These are phyloP conservation scores for Mus pahari DNA, from an alignment of 2,113 vertebrate genomes.

Conservation along the genomic window DNA sequence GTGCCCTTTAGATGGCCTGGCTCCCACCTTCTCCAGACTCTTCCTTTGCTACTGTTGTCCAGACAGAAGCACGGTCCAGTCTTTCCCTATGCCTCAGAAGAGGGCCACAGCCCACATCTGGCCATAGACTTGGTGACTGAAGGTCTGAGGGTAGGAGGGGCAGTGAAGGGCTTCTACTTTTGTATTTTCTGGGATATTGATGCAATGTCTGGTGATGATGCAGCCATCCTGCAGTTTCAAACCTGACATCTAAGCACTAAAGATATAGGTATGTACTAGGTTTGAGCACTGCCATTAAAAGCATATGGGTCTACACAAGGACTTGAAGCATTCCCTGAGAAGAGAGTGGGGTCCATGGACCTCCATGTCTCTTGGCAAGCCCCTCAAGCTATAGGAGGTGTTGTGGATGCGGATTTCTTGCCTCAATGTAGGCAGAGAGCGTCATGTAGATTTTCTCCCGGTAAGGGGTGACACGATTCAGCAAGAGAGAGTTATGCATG, in stretches of 20 bases:
- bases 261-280: fast-evolving
- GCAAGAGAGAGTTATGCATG: slow-evolving; percentile 98
- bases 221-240: not conserved
- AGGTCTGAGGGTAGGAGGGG: fast-evolving
- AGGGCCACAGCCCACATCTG: not conserved
- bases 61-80: fast-evolving
- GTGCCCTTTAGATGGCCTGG: not conserved
- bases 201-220: not conserved
- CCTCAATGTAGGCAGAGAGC: slow-evolving; percentile 97
- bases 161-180: not conserved
- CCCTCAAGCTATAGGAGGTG: fast-evolving
- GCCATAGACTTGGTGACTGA: fast-evolving
- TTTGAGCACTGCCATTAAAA: fast-evolving
- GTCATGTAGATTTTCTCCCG: slow-evolving; percentile 99
- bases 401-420: slow-evolving; percentile 68
- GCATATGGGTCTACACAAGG: not conserved
- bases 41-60: too few relatives aligned
- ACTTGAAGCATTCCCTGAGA: not conserved
- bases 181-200: not conserved
- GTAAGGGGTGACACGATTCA: slow-evolving; percentile 97
- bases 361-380: fast-evolving
- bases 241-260: not conserved
- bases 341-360: not conserved
- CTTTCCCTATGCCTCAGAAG: not conserved
- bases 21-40: not conserved